Percentiles rank a stretch among this genome's conserved stretches.
phyloP scores from a whole-genome alignment of 2,888 invertebrate species.

The Brassicogethes aeneus region DNA sequence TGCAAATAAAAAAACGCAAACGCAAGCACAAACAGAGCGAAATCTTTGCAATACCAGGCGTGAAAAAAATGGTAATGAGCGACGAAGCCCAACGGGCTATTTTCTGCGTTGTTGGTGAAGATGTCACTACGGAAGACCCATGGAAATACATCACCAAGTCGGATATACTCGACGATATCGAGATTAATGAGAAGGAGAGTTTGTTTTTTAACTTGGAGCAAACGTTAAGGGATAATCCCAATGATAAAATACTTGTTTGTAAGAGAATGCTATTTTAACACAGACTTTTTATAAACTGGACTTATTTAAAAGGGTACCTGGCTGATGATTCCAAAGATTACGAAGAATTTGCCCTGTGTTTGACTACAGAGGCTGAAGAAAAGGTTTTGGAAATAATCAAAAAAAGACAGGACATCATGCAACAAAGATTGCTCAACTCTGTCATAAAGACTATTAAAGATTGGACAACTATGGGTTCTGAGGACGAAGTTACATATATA shows the following conservation, averaged over 20 bases:
- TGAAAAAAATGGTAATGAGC: constrained; percentile 45
- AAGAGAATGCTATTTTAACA: no score
- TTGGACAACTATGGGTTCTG: constrained; percentile 6
- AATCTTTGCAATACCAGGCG: constrained; percentile 48
- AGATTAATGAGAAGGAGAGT: constrained; percentile 45
- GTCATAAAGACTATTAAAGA: constrained; percentile 2
- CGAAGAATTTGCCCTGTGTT: constrained; percentile 21
- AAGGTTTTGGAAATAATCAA: not conserved
- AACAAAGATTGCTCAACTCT: not conserved
- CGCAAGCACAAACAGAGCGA: constrained; percentile 15
- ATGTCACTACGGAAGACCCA: constrained; percentile 64
- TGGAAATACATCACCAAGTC: constrained; percentile 60
- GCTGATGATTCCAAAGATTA: constrained; percentile 48
- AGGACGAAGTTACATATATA: not conserved
- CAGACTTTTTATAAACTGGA: no score
- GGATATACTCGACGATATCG: constrained; percentile 53
- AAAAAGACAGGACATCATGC: not conserved
- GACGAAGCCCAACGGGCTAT: constrained; percentile 52
- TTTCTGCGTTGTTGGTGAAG: constrained; percentile 55
- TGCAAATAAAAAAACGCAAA: constrained; percentile 9
- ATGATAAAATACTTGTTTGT: not conserved
- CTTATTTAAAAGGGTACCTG: constrained; percentile 56
- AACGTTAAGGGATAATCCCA: not conserved
- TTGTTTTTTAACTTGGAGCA: constrained; percentile 37
- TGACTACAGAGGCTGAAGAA: not conserved